phyloP scores from a whole-genome alignment of 2,797 vertebrate species.

The Phalloptychus januarius region DNA sequence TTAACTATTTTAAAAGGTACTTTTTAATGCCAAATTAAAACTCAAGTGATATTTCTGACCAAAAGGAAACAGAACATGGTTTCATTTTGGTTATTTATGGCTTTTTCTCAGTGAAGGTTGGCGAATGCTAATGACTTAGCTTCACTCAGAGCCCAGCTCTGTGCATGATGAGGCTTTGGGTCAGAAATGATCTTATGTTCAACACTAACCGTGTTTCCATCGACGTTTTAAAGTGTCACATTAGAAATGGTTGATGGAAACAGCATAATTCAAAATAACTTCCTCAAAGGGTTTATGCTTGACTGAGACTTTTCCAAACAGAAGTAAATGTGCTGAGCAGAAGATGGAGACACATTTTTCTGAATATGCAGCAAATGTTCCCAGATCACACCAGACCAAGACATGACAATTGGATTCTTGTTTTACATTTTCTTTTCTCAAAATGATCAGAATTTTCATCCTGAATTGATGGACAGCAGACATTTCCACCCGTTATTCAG shows the following conservation, averaged over 20 bases:
- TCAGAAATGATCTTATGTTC: not conserved
- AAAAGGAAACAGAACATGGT: not conserved
- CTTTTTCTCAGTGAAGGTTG: not conserved
- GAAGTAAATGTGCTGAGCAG: too few relatives aligned
- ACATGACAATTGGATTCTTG: not conserved
- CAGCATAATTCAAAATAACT: too few relatives aligned
- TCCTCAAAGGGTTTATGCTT: too few relatives aligned
- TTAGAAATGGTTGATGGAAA: too few relatives aligned
- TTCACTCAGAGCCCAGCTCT: not conserved
- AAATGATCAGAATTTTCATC: not conserved
- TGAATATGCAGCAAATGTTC: too few relatives aligned
- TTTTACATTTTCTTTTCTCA: not conserved
- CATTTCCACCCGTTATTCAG: not conserved
- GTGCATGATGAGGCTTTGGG: not conserved
- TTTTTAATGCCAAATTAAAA: not conserved
- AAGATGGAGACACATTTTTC: too few relatives aligned
- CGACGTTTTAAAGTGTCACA: too few relatives aligned
- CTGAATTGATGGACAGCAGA: not conserved
- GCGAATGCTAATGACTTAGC: not conserved
- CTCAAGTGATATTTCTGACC: not conserved
- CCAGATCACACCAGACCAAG: too few relatives aligned
- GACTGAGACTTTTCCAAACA: too few relatives aligned
- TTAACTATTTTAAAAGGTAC: not conserved
- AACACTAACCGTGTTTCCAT: not conserved
- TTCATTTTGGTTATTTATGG: not conserved